A percentile compares a stretch with the other conserved stretches of the same genome.
phyloP scores from a whole-genome alignment of 1,140 invertebrate genomes.

The Drosophila trapezifrons region DNA sequence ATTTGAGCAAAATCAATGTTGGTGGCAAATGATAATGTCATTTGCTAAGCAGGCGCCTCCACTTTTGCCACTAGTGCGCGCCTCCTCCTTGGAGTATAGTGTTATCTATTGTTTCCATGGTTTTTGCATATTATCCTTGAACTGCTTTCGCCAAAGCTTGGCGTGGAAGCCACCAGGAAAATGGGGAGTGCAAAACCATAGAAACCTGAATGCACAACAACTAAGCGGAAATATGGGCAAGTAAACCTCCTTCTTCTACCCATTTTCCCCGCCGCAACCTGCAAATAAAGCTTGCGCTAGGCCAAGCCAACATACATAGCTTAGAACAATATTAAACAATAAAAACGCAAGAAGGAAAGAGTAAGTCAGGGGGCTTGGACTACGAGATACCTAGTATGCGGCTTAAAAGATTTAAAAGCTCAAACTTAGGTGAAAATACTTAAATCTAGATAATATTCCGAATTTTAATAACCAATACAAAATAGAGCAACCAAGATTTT shows the following conservation, averaged over 20 bases:
- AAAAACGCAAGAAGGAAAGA: conserved; percentile 24
- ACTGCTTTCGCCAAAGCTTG: conserved; percentile 58
- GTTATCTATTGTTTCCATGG: conserved; percentile 63
- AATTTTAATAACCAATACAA: too few relatives aligned
- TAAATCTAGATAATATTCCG: not conserved
- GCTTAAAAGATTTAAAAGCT: not conserved
- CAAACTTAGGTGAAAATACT: not conserved
- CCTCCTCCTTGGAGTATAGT: conserved; percentile 20
- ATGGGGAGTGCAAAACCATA: conserved; percentile 60
- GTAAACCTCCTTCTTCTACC: conserved; percentile 5
- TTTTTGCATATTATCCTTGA: conserved; percentile 72
- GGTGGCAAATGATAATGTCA: conserved; percentile 73
- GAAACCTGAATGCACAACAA: conserved; percentile 74
- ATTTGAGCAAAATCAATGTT: conserved; percentile 57
- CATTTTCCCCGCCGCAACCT: not conserved
- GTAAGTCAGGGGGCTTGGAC: not conserved
- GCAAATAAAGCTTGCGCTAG: conserved; percentile 46
- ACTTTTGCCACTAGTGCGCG: not conserved
- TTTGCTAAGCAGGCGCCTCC: conserved; percentile 59
- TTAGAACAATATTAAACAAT: conserved; percentile 83
- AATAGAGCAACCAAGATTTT: too few relatives aligned
- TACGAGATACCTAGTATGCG: not conserved
- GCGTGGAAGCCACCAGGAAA: too few relatives aligned
- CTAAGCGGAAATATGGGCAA: conserved; percentile 62
- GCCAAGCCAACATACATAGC: conserved; percentile 60